Percentiles rank a stretch among this genome's conserved stretches.
These are phyloP conservation scores for Spisula subtruncata DNA, from an alignment of 2,888 invertebrate genomes.

Conservation along the genomic window DNA sequence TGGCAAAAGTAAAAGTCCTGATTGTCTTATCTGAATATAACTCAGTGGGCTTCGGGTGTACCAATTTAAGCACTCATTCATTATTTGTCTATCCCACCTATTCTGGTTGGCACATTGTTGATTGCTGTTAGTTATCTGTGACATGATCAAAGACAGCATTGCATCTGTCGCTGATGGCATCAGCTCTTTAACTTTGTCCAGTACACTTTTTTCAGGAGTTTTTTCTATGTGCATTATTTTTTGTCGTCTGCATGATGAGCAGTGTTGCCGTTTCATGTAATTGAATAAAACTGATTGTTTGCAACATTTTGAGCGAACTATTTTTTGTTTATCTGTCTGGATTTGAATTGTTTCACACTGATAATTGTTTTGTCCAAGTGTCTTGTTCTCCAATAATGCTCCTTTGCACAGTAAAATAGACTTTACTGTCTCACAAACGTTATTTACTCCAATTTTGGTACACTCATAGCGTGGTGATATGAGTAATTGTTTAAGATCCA, in stretches of 20 bases:
- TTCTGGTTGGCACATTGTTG: conserved; percentile 31
- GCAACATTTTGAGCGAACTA: conserved; percentile 28
- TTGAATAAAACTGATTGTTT: conserved; percentile 12
- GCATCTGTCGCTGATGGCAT: conserved; percentile 47
- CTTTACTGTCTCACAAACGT: conserved; percentile 23
- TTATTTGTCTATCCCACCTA: conserved; percentile 38
- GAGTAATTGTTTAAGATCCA: too few relatives aligned
- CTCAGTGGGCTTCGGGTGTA: conserved; percentile 49
- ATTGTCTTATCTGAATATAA: conserved; percentile 41
- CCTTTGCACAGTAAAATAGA: conserved; percentile 34
- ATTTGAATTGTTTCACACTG: too few relatives aligned
- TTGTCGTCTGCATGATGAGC: conserved; percentile 32
- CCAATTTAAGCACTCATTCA: conserved; percentile 44
- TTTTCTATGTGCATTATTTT: conserved; percentile 12
- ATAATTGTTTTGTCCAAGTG: neutral
- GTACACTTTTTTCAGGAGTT: conserved; percentile 14
- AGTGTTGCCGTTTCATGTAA: conserved; percentile 30
- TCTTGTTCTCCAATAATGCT: neutral
- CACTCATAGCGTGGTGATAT: neutral
- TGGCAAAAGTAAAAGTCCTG: conserved; percentile 45
- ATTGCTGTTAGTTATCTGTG: conserved; percentile 27
- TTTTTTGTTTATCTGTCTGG: neutral
- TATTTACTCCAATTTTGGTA: conserved; percentile 19
- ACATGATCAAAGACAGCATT: conserved; percentile 41
- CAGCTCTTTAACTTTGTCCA: conserved; percentile 28